Conservation (phyloP, 2,113 vertebrate species). For the Pedetes capensis region DNA sequence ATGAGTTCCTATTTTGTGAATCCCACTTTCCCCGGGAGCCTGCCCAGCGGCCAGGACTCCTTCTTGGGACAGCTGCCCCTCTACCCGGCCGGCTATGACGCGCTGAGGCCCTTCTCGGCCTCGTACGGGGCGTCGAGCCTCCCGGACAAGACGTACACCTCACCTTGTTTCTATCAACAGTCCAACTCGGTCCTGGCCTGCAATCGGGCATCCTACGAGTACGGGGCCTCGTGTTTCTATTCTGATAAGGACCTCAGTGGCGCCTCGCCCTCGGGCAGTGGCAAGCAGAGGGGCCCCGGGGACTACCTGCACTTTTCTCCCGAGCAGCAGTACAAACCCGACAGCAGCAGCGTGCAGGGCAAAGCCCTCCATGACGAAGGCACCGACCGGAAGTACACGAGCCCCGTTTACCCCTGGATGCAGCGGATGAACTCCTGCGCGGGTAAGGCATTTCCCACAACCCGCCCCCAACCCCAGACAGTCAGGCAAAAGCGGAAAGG, state of each 20-base stretch:
- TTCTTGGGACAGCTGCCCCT: conserved; percentile 87
- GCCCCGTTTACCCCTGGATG: conserved; percentile 90
- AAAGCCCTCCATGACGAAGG: conserved; percentile 87
- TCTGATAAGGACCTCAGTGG: conserved; percentile 87
- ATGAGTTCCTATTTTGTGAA: conserved; percentile 93
- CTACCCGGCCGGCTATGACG: conserved; percentile 86
- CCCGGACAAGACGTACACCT: conserved; percentile 88
- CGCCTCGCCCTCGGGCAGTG: conserved; percentile 83
- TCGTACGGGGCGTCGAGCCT: conserved; percentile 87
- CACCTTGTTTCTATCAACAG: conserved; percentile 88
- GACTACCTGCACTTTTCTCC: conserved; percentile 87
- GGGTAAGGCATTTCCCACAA: conserved; percentile 82
- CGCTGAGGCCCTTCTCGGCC: conserved; percentile 89
- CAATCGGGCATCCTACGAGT: conserved; percentile 88
- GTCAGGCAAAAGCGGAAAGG: neutral
- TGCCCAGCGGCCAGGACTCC: conserved; percentile 87
- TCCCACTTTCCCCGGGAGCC: conserved; percentile 88
- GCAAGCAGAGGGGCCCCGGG: conserved; percentile 85
- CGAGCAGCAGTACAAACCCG: conserved; percentile 86
- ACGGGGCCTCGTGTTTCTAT: conserved; percentile 89
- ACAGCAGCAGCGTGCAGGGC: conserved; percentile 81
- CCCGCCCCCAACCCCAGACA: neutral
- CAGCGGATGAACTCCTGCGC: conserved; percentile 89
- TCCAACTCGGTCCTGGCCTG: conserved; percentile 88
- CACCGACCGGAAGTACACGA: conserved; percentile 90